Percentiles rank a stretch among this genome's conserved stretches.
phyloP scores from a whole-genome alignment of 2,888 invertebrate genomes.

The Cheilosia grossa region DNA sequence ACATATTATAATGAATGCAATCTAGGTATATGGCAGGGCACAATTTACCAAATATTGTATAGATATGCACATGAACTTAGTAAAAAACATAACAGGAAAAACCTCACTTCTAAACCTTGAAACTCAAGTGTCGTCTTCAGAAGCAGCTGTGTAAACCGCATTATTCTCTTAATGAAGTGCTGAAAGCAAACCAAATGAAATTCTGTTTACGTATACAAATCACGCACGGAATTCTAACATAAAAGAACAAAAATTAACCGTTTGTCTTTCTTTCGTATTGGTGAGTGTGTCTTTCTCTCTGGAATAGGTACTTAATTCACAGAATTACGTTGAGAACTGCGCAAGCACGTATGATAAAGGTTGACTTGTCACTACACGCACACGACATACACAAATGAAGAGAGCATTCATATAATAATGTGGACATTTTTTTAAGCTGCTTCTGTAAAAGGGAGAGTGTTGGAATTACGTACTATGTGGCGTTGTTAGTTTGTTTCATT shows the following conservation, averaged over 20 bases:
- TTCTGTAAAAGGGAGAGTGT: not conserved
- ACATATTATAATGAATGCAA: too few species aligned
- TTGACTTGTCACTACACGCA: not conserved
- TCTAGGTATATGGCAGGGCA: not conserved
- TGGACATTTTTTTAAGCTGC: not conserved
- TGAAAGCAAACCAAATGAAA: constrained; percentile 22
- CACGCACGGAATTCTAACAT: not conserved
- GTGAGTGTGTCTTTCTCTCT: constrained; percentile 4
- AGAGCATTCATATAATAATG: too few species aligned
- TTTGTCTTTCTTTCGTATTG: constrained; percentile 17
- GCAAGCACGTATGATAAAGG: constrained; percentile 21
- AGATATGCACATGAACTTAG: constrained; percentile 8
- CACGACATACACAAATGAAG: not conserved
- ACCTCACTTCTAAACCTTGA: constrained; percentile 21
- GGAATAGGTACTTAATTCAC: constrained; percentile 34
- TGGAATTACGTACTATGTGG: too few species aligned
- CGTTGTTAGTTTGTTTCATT: too few species aligned
- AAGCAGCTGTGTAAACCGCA: not conserved
- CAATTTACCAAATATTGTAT: not conserved
- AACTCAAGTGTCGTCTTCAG: constrained; percentile 11
- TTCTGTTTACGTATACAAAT: constrained; percentile 35
- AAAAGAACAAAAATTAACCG: constrained; percentile 7
- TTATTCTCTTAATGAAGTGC: constrained; percentile 6
- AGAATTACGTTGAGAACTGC: constrained; percentile 35
- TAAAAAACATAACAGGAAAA: constrained; percentile 1